These are phyloP conservation scores for Lacanobia wlatinum DNA, from an alignment of 2,888 invertebrate species.

Conservation along the genomic window DNA sequence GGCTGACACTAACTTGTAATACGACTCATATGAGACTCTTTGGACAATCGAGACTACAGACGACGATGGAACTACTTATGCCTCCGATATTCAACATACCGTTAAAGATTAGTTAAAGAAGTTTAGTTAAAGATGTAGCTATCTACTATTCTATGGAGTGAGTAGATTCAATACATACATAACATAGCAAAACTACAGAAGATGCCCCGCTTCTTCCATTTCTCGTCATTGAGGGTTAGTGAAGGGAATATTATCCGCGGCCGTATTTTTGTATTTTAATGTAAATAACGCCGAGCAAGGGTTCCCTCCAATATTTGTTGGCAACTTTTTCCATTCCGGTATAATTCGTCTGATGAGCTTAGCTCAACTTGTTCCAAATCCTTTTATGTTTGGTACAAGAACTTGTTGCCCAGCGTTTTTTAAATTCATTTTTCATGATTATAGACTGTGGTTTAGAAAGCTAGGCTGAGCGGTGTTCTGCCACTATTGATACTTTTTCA, in stretches of 20 bases:
- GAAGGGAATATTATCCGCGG: constrained; percentile 1
- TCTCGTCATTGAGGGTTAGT: background rate
- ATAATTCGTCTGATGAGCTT: constrained; percentile 70
- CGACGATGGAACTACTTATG: background rate
- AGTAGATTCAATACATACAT: no score
- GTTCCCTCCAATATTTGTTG: constrained; percentile 68
- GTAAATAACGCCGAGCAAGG: constrained; percentile 66
- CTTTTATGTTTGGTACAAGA: constrained; percentile 54
- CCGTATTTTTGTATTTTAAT: constrained; percentile 58
- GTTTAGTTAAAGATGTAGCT: no score
- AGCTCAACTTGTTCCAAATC: constrained; percentile 64
- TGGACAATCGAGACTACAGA: background rate
- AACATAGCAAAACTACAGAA: background rate
- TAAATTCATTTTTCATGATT: background rate
- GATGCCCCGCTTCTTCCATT: background rate
- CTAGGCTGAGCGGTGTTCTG: background rate
- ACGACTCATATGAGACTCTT: no score
- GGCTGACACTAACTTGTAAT: no score
- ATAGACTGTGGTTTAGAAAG: no score
- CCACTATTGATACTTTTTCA: background rate
- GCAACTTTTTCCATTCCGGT: constrained; percentile 74
- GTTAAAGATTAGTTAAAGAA: no score
- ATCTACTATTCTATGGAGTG: no score
- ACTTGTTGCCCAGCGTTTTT: constrained; percentile 8
- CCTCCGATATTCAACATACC: no score